Evolutionary conservation across 2,113 vertebrate species (phyloP), one percentile per base, ranked within the genome.

Genomic region (Sylvietta virens): DNA sequence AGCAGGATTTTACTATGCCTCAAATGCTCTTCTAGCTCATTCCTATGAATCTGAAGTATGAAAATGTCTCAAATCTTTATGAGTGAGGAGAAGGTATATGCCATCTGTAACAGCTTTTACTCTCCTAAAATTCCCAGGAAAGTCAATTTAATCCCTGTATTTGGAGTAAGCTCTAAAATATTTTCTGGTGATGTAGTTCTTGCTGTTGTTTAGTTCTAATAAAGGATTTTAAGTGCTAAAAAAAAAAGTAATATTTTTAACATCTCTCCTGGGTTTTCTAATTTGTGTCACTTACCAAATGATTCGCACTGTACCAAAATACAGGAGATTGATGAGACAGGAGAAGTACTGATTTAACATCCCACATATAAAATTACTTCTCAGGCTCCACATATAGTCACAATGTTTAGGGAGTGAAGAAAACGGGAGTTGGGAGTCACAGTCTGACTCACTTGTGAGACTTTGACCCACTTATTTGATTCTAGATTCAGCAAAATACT

Each of bases 401-500:
- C n/a, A 26, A 88, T 94, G 94, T 91, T 96, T 96, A 76, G 92
- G 73, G 90, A 95, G 92, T 44, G 90, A 90, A 71, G 93, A 88
- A 94, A 66, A 37, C 0, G 3, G 86, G 94, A 91, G 86, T 0
- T 89, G 84, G 94, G 89, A 96, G 93, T 88, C 86, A 61, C 79
- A 86, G 90, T 57, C 96, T 96, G 94, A 96, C 88, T 95, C 92
- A 92, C 82, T 96, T 81, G 88, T 95, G 93, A 95, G 95, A 97
- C 95, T 96, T 96, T 96, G 94, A 93, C 95, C 96, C 90, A 95
- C 79, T 96, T 96, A 88, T 88, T 95, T 90, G 93, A 93, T 78
- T 95, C 93, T 73, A 78, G 93, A 94, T 96, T 96, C 94, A 97
- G 95, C 94, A 96, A 92, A 96, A 93, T 95, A 86, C 70, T 53